Conservation (phyloP, 2,113 vertebrate genomes). For the Sporophila hypoxantha region DNA sequence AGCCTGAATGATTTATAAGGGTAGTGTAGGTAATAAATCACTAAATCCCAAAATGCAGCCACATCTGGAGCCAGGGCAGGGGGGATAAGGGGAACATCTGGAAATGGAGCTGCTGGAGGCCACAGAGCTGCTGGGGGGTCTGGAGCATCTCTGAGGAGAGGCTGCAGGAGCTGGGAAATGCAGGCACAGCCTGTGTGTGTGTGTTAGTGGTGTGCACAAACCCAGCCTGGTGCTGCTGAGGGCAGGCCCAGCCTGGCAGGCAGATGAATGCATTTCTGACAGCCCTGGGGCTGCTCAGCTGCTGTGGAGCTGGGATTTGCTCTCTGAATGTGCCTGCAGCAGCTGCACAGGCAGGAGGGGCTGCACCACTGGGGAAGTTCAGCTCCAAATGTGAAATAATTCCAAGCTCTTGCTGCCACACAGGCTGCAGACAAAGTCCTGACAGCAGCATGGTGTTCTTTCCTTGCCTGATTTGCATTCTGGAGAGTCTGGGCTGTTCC, state of each 20-base stretch:
- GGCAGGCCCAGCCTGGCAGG: not conserved
- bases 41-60: not conserved
- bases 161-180: not conserved
- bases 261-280: not conserved
- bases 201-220: not conserved
- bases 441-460: not conserved
- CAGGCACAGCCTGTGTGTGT: rapidly evolving
- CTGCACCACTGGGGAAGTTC: not conserved
- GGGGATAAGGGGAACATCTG: rapidly evolving
- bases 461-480: not conserved
- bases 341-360: not conserved
- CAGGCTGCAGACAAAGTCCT: not conserved
- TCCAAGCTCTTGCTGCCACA: not conserved
- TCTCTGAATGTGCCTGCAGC: not conserved
- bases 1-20: not conserved
- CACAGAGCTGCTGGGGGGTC: not conserved
- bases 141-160: not conserved
- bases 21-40: not conserved
- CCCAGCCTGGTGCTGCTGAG: not conserved
- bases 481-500: not conserved
- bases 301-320: not conserved
- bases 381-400: not conserved
- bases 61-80: not conserved
- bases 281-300: not conserved
- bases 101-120: not conserved